phyloP scores from a whole-genome alignment of 1,140 invertebrate genomes.

The Lucilia sericata region DNA sequence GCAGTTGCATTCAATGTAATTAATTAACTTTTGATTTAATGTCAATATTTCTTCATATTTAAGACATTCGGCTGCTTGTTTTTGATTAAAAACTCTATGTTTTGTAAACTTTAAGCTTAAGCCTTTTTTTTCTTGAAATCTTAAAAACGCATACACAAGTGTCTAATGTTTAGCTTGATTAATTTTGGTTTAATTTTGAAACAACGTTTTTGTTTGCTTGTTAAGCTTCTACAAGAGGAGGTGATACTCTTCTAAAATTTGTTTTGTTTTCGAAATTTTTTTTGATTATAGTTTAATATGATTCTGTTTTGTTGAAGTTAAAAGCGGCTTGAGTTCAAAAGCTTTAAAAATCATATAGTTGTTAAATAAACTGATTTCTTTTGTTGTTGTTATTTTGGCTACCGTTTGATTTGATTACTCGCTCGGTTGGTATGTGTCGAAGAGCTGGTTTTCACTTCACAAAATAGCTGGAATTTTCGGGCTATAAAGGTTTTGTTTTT shows the following conservation, averaged over 20 bases:
- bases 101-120: not conserved
- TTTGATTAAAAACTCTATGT: not conserved
- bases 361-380: slow-evolving; percentile 17
- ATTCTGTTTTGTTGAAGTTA: slow-evolving; percentile 14
- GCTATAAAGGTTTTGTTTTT: not conserved
- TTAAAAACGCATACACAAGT: not conserved
- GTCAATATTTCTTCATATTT: slow-evolving; percentile 13
- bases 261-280: too few relatives aligned
- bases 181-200: not conserved
- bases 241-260: not conserved
- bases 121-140: not conserved
- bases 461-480: not conserved
- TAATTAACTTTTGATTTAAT: slow-evolving; percentile 40
- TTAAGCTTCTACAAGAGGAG: too few relatives aligned
- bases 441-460: slow-evolving; percentile 15
- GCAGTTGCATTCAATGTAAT: not conserved
- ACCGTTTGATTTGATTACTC: slow-evolving; percentile 5
- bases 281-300: not conserved
- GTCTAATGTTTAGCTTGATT: not conserved
- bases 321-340: slow-evolving; percentile 28
- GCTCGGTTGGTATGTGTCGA: not conserved
- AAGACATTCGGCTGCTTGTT: not conserved
- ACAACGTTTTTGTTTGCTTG: not conserved
- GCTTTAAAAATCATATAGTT: not conserved
- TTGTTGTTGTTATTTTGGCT: not conserved